phyloP scores from a whole-genome alignment of 1,140 invertebrate genomes.

The Acromyrmex echinatior region DNA sequence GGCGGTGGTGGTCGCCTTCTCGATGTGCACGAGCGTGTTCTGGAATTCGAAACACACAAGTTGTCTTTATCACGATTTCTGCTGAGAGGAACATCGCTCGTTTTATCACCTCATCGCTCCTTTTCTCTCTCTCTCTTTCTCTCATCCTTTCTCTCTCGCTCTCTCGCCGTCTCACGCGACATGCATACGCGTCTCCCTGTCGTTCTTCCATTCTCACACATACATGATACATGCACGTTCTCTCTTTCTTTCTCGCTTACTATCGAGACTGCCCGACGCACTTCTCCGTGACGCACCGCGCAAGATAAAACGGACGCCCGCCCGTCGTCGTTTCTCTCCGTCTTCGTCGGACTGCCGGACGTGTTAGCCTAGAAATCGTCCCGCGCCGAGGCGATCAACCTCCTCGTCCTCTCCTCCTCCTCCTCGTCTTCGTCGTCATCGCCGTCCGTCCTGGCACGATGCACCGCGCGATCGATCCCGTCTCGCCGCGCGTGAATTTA shows the following conservation, averaged over 20 bases:
- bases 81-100: slow-evolving; percentile 10
- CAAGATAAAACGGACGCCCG: slow-evolving; percentile 36
- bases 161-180: background rate
- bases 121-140: background rate
- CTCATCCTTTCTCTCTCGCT: background rate
- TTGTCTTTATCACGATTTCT: slow-evolving; percentile 63
- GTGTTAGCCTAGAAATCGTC: slow-evolving; percentile 37
- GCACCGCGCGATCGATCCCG: slow-evolving; percentile 37
- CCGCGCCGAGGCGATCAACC: background rate
- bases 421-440: background rate
- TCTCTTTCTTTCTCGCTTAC: slow-evolving; percentile 30
- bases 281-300: slow-evolving; percentile 47
- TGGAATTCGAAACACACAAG: slow-evolving; percentile 68
- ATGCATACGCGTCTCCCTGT: slow-evolving; percentile 2
- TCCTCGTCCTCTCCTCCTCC: background rate
- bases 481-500: slow-evolving; percentile 37
- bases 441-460: slow-evolving; percentile 35
- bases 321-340: background rate
- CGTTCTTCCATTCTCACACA: background rate
- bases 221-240: background rate
- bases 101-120: slow-evolving; percentile 10
- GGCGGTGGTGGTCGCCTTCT: background rate
- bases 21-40: slow-evolving; percentile 43
- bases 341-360: background rate
- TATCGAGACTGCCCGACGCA: slow-evolving; percentile 44